These are phyloP conservation scores for Pholis gunnellus DNA, from an alignment of 2,113 vertebrate species.

Conservation along the genomic window DNA sequence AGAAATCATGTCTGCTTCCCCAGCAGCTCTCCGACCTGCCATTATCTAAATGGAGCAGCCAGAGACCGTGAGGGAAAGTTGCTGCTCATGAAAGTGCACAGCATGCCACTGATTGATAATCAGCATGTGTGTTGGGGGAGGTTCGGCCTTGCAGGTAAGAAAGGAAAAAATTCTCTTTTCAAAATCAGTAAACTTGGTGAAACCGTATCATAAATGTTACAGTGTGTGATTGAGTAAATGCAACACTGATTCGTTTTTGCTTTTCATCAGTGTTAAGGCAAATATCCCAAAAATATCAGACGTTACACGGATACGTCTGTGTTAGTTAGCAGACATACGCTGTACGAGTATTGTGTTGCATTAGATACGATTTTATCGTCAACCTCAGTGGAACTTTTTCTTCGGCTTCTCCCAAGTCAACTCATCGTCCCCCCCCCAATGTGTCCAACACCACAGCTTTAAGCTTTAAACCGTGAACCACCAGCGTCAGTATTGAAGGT, in stretches of 20 bases:
- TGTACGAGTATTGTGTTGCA: neutral
- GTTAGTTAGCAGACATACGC: neutral
- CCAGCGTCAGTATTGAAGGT: too few species aligned
- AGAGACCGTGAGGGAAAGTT: neutral
- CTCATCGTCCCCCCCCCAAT: too few species aligned
- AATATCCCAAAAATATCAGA: neutral
- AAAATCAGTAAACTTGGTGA: neutral
- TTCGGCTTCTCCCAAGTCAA: too few species aligned
- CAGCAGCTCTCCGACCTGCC: neutral
- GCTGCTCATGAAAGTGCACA: slow-evolving; percentile 1
- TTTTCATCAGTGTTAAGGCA: neutral
- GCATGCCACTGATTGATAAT: neutral
- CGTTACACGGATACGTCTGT: neutral
- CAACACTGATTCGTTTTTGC: neutral
- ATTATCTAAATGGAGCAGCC: neutral
- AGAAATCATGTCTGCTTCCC: neutral
- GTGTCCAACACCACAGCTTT: too few species aligned
- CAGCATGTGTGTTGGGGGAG: neutral
- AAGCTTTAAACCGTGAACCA: too few species aligned
- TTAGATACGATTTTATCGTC: too few species aligned
- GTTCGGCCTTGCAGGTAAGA: neutral
- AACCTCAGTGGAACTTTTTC: too few species aligned
- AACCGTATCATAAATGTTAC: neutral
- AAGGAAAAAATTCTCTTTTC: neutral
- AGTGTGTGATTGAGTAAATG: neutral